A percentile compares a stretch with the other conserved stretches of the same genome.
Evolutionary conservation across 2,797 vertebrate species (phyloP).

Genomic region (Harpagifer antarcticus): DNA sequence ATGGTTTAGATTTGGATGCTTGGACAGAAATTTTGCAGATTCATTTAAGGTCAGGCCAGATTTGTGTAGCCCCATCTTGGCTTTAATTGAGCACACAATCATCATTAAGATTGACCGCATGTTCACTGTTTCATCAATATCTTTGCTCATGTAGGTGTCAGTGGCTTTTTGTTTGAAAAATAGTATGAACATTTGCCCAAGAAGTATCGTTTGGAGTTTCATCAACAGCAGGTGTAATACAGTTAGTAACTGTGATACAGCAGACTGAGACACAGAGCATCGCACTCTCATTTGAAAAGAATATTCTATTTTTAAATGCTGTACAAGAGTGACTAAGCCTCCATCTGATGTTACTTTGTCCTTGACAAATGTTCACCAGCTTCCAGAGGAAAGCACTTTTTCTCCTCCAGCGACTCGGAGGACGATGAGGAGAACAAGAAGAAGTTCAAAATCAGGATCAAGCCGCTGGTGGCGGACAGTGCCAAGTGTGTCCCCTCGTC

Average conservation of each 20-base stretch:
- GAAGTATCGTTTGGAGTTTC: conserved; percentile 28
- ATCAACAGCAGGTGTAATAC: conserved; percentile 30
- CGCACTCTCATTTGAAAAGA: background rate
- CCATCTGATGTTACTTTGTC: conserved; percentile 55
- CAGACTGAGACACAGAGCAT: conserved; percentile 19
- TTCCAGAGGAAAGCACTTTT: conserved; percentile 93
- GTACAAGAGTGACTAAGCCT: background rate
- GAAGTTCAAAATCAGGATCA: conserved; percentile 98
- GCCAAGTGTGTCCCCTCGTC: conserved; percentile 89
- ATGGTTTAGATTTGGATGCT: no score
- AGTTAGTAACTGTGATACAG: conserved; percentile 41
- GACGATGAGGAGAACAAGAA: conserved; percentile 95
- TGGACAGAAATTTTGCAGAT: no score
- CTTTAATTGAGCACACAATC: conserved; percentile 20
- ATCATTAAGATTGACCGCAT: conserved; percentile 40
- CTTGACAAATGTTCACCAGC: conserved; percentile 90
- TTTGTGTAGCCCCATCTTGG: no score
- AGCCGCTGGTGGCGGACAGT: conserved; percentile 91
- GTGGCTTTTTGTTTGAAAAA: conserved; percentile 16
- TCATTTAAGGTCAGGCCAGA: no score
- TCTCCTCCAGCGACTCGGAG: conserved; percentile 97
- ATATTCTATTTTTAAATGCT: conserved; percentile 5
- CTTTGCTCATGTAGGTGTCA: conserved; percentile 17
- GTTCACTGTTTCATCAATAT: conserved; percentile 43
- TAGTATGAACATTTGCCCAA: no score